Conservation (phyloP, 1,140 invertebrate genomes). For the Pseudomyrmex dendroicus region DNA sequence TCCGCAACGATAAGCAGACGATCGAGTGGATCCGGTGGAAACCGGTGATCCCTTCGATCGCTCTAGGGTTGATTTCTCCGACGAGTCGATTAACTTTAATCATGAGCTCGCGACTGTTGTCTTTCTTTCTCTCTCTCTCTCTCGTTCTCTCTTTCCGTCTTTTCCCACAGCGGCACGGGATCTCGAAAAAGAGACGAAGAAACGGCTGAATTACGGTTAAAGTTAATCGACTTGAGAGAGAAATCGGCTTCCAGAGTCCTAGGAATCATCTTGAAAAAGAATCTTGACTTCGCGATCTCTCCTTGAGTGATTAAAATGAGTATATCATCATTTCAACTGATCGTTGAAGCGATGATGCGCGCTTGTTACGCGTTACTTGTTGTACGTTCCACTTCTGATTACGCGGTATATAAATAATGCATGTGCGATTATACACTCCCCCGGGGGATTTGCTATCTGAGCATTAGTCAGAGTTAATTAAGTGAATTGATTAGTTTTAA, state of each 20-base stretch:
- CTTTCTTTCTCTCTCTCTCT: neutral
- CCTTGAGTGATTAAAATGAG: neutral
- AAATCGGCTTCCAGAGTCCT: constrained; percentile 17
- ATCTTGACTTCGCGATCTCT: neutral
- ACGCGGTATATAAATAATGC: neutral
- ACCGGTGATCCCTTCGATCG: constrained; percentile 29
- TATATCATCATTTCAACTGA: neutral
- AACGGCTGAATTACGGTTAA: constrained; percentile 35
- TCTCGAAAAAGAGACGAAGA: neutral
- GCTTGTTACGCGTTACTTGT: neutral
- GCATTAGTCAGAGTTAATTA: constrained; percentile 9
- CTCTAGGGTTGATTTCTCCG: constrained; percentile 42
- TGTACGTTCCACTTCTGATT: neutral
- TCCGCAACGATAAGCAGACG: constrained; percentile 22
- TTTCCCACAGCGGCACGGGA: constrained; percentile 7
- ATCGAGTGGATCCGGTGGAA: constrained; percentile 22
- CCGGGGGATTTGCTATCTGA: constrained; percentile 5
- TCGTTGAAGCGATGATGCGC: neutral
- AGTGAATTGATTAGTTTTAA: constrained; percentile 1
- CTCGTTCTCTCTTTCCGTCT: constrained; percentile 18
- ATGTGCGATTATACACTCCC: constrained; percentile 15
- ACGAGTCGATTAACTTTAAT: constrained; percentile 52
- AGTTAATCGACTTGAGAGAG: constrained; percentile 51
- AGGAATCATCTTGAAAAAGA: too few species aligned
- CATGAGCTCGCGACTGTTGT: neutral